Conservation (phyloP, 2,797 vertebrate species). For the Potorous gilbertii region DNA sequence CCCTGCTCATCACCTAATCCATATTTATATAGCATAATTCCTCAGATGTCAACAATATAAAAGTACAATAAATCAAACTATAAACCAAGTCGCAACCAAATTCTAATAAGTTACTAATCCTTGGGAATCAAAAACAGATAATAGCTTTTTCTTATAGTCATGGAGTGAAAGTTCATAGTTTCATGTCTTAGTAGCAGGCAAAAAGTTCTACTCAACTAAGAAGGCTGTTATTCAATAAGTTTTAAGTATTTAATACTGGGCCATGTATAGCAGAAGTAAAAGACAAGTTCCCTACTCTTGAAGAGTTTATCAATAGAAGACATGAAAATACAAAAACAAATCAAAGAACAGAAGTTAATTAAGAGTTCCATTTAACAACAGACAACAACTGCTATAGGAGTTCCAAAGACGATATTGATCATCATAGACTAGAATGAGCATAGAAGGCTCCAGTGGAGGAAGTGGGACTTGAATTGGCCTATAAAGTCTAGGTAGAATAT, state of each 20-base stretch:
- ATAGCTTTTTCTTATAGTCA: not conserved
- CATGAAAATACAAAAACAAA: not conserved
- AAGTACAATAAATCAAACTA: not conserved
- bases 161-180: not conserved
- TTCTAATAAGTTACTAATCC: not conserved
- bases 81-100: not conserved
- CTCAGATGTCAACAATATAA: not conserved
- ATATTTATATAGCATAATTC: not conserved
- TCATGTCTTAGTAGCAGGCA: not conserved
- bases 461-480: not conserved
- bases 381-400: not conserved
- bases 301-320: not conserved
- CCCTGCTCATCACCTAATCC: not conserved
- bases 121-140: not conserved
- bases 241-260: not conserved
- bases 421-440: not conserved
- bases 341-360: not conserved
- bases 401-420: not conserved
- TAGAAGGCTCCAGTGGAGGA: not conserved
- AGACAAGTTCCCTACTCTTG: not conserved
- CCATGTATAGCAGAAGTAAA: not conserved
- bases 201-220: not conserved
- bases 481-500: not conserved
- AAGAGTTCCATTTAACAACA: not conserved
- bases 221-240: not conserved